These are phyloP conservation scores for Pristionchus entomophagus DNA, from an alignment of 2,888 invertebrate species.

Conservation along the genomic window DNA sequence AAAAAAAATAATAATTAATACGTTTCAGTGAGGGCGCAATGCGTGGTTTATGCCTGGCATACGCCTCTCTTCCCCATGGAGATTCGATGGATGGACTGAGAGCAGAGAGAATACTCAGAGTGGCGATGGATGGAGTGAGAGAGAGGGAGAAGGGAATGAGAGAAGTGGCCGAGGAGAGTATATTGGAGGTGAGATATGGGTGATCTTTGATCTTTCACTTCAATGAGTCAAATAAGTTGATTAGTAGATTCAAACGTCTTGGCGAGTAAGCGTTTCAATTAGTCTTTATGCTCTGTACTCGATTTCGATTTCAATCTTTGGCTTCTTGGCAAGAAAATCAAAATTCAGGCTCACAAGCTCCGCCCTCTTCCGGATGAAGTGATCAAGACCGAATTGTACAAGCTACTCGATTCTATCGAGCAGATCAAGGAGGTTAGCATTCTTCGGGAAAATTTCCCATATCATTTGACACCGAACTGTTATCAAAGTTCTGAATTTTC, in stretches of 20 bases:
- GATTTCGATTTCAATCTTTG: too few species aligned
- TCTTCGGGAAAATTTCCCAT: not conserved
- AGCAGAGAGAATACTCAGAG: not conserved
- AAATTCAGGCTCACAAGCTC: constrained; percentile 29
- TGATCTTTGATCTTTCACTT: not conserved
- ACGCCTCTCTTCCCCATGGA: not conserved
- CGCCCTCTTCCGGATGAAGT: constrained; percentile 16
- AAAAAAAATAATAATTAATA: too few species aligned
- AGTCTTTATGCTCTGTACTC: too few species aligned
- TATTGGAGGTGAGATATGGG: constrained; percentile 5
- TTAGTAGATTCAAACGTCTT: too few species aligned
- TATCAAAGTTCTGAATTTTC: not conserved
- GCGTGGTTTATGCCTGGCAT: not conserved
- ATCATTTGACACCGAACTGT: not conserved
- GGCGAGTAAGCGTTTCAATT: too few species aligned
- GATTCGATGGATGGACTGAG: not conserved
- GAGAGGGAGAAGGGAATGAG: not conserved
- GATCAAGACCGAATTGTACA: not conserved
- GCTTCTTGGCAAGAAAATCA: too few species aligned
- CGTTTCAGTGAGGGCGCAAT: not conserved
- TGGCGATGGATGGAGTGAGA: not conserved
- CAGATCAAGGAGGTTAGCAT: not conserved
- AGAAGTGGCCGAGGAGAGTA: not conserved
- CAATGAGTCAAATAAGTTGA: too few species aligned
- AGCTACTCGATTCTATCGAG: constrained; percentile 11